phyloP scores from a whole-genome alignment of 2,888 invertebrate genomes.

The Nymphalis c-album region DNA sequence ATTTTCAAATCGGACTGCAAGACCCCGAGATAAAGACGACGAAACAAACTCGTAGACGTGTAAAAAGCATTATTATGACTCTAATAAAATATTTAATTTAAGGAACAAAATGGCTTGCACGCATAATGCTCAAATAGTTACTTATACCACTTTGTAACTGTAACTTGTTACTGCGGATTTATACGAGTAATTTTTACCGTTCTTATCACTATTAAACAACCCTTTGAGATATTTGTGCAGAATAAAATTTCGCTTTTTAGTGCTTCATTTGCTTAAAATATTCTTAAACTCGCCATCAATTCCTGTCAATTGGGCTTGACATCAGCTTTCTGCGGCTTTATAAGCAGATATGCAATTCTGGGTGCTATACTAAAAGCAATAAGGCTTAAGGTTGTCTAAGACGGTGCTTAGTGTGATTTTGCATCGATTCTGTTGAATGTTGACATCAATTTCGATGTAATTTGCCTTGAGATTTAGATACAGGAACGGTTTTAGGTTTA shows the following conservation, averaged over 20 bases:
- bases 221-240: background rate
- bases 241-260: slow-evolving; percentile 3
- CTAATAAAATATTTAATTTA: too few species aligned
- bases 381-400: slow-evolving; percentile 17
- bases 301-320: slow-evolving; percentile 22
- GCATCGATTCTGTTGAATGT: slow-evolving; percentile 16
- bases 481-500: slow-evolving; percentile 5
- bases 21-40: too few species aligned
- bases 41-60: too few species aligned
- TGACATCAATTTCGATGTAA: slow-evolving; percentile 21
- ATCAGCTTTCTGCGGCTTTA: slow-evolving; percentile 10
- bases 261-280: slow-evolving; percentile 1
- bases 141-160: too few species aligned
- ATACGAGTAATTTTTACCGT: too few species aligned
- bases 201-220: background rate
- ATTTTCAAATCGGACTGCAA: too few species aligned
- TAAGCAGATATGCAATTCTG: slow-evolving; percentile 14
- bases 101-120: too few species aligned
- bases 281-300: slow-evolving; percentile 19
- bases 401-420: slow-evolving; percentile 11
- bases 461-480: slow-evolving; percentile 3
- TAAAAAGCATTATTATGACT: too few species aligned
- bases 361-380: background rate
- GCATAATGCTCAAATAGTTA: too few species aligned
- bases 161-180: too few species aligned